Percentiles rank a stretch among this genome's conserved stretches.
Evolutionary conservation across 2,797 vertebrate species (phyloP).

Genomic region (Eurystomus glaucurus): DNA sequence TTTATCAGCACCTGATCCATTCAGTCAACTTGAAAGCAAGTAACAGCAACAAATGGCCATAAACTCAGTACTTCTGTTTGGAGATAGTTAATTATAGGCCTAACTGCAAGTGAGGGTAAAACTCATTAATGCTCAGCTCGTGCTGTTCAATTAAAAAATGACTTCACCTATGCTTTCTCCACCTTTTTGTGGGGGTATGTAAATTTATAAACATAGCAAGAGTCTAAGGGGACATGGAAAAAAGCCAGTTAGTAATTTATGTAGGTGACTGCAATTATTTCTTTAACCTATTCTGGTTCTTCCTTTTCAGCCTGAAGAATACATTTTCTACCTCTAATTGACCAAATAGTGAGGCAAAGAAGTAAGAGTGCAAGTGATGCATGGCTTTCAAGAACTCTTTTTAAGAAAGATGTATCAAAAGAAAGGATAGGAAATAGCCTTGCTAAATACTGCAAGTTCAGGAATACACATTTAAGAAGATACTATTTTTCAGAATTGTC

Average conservation of each 20-base stretch:
- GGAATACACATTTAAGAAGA: background rate
- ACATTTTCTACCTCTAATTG: background rate
- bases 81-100: background rate
- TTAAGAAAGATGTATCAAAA: background rate
- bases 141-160: background rate
- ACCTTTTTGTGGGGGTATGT: background rate
- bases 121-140: background rate
- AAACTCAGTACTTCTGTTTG: background rate
- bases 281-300: background rate
- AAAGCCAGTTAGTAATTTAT: background rate
- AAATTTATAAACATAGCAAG: background rate
- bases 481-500: background rate
- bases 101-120: background rate
- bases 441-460: background rate
- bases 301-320: background rate
- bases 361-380: background rate
- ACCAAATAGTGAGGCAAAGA: background rate
- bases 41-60: background rate
- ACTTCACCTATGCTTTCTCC: background rate
- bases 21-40: background rate
- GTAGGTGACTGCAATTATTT: background rate
- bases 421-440: background rate
- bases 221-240: background rate
- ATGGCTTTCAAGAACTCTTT: background rate
- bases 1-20: background rate